Evolutionary conservation across 37 sponge, comb jelly and placozoan genomes (phyloP).

Genomic region (Beroe ovata): DNA sequence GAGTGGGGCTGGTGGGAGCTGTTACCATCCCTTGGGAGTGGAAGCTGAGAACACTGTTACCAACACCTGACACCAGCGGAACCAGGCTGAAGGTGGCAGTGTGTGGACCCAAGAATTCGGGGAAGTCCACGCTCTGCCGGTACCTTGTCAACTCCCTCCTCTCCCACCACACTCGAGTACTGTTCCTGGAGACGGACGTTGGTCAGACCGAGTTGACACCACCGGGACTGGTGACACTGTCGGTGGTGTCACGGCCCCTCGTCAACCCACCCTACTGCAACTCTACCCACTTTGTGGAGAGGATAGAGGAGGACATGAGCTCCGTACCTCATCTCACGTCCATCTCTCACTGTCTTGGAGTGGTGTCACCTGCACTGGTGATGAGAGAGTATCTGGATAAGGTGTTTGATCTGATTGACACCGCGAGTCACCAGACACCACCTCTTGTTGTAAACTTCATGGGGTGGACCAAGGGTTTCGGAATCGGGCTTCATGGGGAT

Average conservation of each 20-base stretch:
- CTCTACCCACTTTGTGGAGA: not conserved
- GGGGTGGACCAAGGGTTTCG: conserved; percentile 65
- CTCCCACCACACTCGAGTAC: not conserved
- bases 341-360: not conserved
- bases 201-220: conserved; percentile 47
- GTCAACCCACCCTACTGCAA: conserved; percentile 29
- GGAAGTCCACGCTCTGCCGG: conserved; percentile 26
- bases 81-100: conserved; percentile 25
- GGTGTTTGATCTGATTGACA: not conserved
- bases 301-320: not conserved
- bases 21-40: not conserved
- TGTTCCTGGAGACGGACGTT: conserved; percentile 19
- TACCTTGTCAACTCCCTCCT: conserved; percentile 19
- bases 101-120: conserved; percentile 59
- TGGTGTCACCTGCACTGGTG: conserved; percentile 12
- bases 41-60: not conserved
- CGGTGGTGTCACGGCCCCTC: conserved; percentile 22
- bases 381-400: conserved; percentile 42
- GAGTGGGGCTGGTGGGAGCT: not conserved
- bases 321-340: not conserved
- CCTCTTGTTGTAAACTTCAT: conserved; percentile 46
- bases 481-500: conserved; percentile 24
- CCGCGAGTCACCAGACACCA: not conserved
- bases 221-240: conserved; percentile 12
- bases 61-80: not conserved